Conservation (phyloP, 30 jellyfish, hydroid and myxozoan species). For the Morbakka virulenta region DNA sequence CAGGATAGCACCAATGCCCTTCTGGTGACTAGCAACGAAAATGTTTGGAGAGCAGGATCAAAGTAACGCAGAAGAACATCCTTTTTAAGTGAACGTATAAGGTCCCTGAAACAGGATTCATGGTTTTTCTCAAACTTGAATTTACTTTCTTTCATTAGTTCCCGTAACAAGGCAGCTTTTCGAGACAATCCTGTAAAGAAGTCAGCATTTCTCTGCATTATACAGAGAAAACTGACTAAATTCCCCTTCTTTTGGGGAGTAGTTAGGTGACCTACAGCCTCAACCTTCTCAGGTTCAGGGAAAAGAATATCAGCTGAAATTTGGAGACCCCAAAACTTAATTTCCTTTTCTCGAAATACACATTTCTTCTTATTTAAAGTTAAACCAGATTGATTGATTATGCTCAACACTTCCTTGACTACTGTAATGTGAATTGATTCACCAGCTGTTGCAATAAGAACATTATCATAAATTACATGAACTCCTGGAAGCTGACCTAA, state of each 20-base stretch:
- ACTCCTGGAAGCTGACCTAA: not conserved
- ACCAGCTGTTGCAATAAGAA: not conserved
- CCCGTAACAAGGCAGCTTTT: not conserved
- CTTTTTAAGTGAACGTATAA: not conserved
- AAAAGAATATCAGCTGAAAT: not conserved
- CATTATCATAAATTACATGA: not conserved
- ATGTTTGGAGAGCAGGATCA: too few relatives aligned
- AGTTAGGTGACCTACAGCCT: not conserved
- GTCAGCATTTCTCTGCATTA: not conserved
- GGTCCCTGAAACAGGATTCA: not conserved
- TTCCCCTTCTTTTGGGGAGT: not conserved
- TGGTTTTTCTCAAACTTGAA: not conserved
- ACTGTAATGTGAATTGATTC: not conserved
- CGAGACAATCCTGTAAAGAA: not conserved
- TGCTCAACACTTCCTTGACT: not conserved
- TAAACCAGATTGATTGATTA: not conserved
- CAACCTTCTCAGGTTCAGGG: constrained; percentile 1
- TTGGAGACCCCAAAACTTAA: not conserved
- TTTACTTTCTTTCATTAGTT: not conserved
- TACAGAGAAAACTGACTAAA: not conserved
- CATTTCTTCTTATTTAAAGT: too few relatives aligned
- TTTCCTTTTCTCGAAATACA: too few relatives aligned
- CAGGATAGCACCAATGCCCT: too few relatives aligned
- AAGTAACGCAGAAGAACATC: not conserved
- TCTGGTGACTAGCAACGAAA: too few relatives aligned